These are phyloP conservation scores for Gadus macrocephalus DNA, from an alignment of 2,113 vertebrate species.

Conservation along the genomic window DNA sequence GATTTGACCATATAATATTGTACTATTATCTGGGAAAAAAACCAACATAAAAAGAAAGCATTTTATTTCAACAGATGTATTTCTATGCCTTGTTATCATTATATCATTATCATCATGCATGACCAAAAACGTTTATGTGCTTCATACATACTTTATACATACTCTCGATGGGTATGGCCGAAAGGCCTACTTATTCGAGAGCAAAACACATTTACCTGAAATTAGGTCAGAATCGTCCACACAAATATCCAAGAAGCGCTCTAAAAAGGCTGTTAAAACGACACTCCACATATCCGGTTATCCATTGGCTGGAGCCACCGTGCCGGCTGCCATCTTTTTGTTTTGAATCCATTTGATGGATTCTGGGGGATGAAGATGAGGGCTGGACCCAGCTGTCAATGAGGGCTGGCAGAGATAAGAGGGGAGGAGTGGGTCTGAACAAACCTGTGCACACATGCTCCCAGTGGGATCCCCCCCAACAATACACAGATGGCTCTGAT, in stretches of 20 bases:
- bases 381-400: slow-evolving; percentile 56
- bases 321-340: slow-evolving; percentile 29
- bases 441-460: slow-evolving; percentile 51
- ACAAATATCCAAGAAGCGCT: neutral
- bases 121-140: too few relatives aligned
- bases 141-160: too few relatives aligned
- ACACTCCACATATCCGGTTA: slow-evolving; percentile 7
- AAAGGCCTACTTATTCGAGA: too few relatives aligned
- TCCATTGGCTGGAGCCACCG: neutral
- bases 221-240: too few relatives aligned
- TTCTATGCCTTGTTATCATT: too few relatives aligned
- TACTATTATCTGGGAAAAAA: too few relatives aligned
- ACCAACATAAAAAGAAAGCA: too few relatives aligned
- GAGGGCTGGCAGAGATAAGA: slow-evolving; percentile 42
- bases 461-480: slow-evolving; percentile 44
- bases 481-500: slow-evolving; percentile 38
- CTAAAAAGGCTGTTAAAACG: slow-evolving; percentile 20
- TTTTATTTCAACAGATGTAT: too few relatives aligned
- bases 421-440: slow-evolving; percentile 48
- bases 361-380: slow-evolving; percentile 56
- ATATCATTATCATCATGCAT: too few relatives aligned
- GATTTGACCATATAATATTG: too few relatives aligned
- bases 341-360: slow-evolving; percentile 37
- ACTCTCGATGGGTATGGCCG: too few relatives aligned
- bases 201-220: too few relatives aligned